phyloP scores from a whole-genome alignment of 2,113 vertebrate species.

The Leuciscus idus region DNA sequence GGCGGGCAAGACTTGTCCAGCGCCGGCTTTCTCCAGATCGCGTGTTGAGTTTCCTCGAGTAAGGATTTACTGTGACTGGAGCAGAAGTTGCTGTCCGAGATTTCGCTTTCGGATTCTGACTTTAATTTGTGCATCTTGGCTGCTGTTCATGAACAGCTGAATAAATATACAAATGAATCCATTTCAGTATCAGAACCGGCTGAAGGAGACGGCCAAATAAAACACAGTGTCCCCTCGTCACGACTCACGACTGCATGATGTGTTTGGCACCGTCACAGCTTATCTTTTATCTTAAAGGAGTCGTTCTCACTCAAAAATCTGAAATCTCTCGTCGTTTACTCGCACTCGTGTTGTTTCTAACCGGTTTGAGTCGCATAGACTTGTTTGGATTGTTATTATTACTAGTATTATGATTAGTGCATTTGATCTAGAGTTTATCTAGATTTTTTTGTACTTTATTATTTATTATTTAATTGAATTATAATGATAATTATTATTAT shows the following conservation, averaged over 20 bases:
- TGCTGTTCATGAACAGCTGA: neutral
- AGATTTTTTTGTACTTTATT: no score
- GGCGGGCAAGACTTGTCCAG: neutral
- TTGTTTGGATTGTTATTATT: no score
- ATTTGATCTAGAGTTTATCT: no score
- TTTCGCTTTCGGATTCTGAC: neutral
- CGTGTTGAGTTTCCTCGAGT: no score
- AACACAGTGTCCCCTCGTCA: neutral
- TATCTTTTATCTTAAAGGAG: conserved; percentile 18
- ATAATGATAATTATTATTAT: no score
- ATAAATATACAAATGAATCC: conserved; percentile 25
- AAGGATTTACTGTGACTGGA: no score
- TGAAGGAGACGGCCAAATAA: neutral
- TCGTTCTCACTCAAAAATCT: neutral
- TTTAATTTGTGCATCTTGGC: conserved; percentile 47
- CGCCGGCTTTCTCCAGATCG: no score
- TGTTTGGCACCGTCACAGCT: neutral
- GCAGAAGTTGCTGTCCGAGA: neutral
- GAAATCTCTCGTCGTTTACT: neutral
- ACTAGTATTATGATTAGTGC: no score
- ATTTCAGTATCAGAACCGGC: conserved; percentile 14
- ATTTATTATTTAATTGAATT: no score
- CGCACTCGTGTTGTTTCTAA: neutral
- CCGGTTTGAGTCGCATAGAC: neutral
- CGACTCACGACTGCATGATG: neutral